Percentiles rank a stretch among this genome's conserved stretches.
Conservation (phyloP, 2,888 invertebrate species). For the Serrognathus titanus region DNA sequence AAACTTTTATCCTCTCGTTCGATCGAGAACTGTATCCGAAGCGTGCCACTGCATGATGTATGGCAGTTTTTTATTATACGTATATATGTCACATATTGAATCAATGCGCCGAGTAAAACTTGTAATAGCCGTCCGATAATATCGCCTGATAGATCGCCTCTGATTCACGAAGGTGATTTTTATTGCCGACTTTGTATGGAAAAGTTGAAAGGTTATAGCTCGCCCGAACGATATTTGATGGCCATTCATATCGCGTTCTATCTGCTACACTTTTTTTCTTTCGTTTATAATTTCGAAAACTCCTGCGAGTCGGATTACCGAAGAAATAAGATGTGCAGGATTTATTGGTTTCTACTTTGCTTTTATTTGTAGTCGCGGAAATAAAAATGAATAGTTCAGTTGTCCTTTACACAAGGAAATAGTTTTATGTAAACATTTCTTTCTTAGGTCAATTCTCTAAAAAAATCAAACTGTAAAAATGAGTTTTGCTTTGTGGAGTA, state of each 20-base stretch:
- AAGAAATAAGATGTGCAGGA: background rate
- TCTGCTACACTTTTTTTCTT: conserved; percentile 2
- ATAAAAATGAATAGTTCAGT: too few species aligned
- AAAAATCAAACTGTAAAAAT: too few species aligned
- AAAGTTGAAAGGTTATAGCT: conserved; percentile 15
- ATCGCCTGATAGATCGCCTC: conserved; percentile 47
- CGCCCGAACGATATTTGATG: conserved; percentile 5
- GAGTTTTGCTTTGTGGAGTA: too few species aligned
- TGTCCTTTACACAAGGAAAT: too few species aligned
- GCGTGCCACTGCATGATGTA: conserved; percentile 7
- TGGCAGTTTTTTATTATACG: conserved; percentile 20
- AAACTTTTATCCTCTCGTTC: background rate
- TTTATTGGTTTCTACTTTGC: background rate
- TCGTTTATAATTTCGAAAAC: background rate
- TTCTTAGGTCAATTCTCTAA: too few species aligned
- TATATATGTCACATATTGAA: conserved; percentile 24
- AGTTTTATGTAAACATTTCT: too few species aligned
- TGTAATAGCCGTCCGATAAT: conserved; percentile 42
- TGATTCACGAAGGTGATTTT: conserved; percentile 48
- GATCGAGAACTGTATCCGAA: conserved; percentile 1
- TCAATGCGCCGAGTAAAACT: conserved; percentile 35
- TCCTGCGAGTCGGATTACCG: background rate
- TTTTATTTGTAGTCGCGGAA: too few species aligned
- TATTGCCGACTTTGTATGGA: conserved; percentile 35
- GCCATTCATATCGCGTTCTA: conserved; percentile 12